Conservation (phyloP, 2,888 invertebrate genomes). For the Drosophila paramelanica region DNA sequence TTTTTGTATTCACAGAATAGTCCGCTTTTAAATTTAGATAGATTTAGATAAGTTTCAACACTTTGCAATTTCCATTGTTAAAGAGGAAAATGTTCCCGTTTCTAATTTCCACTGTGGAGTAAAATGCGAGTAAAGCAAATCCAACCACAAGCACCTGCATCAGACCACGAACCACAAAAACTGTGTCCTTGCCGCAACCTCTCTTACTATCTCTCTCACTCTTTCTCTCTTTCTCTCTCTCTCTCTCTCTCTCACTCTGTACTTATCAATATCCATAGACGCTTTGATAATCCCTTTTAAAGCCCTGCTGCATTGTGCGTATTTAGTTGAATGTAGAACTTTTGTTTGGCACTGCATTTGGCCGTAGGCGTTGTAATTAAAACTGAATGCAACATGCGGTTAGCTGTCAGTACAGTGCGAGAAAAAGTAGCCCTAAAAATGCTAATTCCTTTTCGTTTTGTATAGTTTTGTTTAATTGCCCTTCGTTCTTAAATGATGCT, state of each 20-base stretch:
- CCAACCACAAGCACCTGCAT: constrained; percentile 1
- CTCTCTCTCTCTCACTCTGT: background rate
- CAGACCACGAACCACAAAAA: background rate
- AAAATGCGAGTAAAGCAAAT: background rate
- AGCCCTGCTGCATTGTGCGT: constrained; percentile 7
- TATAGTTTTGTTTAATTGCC: no score
- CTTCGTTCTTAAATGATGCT: no score
- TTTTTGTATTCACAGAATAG: background rate
- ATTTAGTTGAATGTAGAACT: constrained; percentile 8
- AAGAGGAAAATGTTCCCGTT: background rate
- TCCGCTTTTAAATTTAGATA: background rate
- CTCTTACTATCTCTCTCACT: background rate
- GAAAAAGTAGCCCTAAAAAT: background rate
- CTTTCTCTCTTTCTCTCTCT: background rate
- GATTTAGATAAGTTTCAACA: background rate
- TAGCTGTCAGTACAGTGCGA: background rate
- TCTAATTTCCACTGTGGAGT: background rate
- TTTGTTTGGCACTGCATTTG: constrained; percentile 26
- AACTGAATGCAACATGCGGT: constrained; percentile 10
- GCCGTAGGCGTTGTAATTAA: constrained; percentile 26
- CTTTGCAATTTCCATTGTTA: background rate
- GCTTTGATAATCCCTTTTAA: background rate
- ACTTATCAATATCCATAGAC: constrained; percentile 11
- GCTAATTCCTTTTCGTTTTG: background rate
- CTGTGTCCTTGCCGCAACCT: background rate